Evolutionary conservation across 1,140 invertebrate species (phyloP).

Genomic region (Wiebesia pumilae): DNA sequence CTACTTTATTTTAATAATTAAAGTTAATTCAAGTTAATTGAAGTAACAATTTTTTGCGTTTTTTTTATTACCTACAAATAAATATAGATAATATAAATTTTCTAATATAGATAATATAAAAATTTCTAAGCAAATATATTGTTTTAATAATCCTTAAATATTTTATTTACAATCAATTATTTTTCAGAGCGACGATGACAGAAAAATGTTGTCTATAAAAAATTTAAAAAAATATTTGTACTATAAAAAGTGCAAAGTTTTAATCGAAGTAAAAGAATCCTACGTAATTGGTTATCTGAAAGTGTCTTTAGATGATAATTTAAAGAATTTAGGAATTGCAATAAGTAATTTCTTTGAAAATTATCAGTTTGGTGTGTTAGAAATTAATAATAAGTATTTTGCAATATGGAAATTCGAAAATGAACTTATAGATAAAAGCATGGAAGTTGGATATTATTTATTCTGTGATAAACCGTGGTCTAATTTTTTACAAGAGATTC

Average conservation of each 20-base stretch:
- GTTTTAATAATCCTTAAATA: background rate
- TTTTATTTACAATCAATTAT: background rate
- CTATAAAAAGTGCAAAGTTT: conserved; percentile 61
- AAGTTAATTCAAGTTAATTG: too few species aligned
- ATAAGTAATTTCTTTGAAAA: conserved; percentile 62
- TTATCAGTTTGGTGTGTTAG: conserved; percentile 62
- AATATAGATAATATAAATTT: background rate
- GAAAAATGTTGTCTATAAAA: conserved; percentile 51
- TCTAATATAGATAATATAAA: background rate
- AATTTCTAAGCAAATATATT: background rate
- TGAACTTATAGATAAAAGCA: conserved; percentile 58
- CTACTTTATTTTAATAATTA: too few species aligned
- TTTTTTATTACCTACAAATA: too few species aligned
- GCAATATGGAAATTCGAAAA: conserved; percentile 66
- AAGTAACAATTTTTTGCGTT: too few species aligned
- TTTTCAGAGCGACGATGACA: conserved; percentile 12
- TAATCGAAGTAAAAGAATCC: conserved; percentile 62
- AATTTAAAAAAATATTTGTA: conserved; percentile 64
- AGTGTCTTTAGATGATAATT: conserved; percentile 34
- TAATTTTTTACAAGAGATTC: conserved; percentile 40
- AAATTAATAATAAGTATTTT: conserved; percentile 56
- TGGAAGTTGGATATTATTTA: conserved; percentile 61
- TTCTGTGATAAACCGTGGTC: conserved; percentile 63
- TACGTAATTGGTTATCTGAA: conserved; percentile 57
- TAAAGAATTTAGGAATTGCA: conserved; percentile 54